Base-by-base conservation (phyloP, 1,140 invertebrate species). In the Cotesia vestalis region DNA sequence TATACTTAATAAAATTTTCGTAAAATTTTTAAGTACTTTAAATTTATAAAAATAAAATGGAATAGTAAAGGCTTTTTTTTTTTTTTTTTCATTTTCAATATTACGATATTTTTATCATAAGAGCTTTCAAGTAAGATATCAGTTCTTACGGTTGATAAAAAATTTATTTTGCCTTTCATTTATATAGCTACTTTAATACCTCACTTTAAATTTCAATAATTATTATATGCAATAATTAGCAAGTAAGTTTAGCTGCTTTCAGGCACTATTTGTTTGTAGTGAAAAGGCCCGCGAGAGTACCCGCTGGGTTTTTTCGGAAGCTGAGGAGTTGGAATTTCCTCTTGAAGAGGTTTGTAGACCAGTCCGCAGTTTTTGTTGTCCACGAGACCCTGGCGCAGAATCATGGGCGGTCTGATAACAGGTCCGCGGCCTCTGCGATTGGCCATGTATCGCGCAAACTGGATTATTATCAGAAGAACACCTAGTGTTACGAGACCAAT, bases 241-340 rank as follows among this genome's bases (percentile, higher is more conserved):
- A 27, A 61, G 8, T 36, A 46, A 27, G 34, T 66, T 88, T 87
- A 91, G 72, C 90, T 89, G 75, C 89, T 89, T 77, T 90, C 90
- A 62, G 90, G 90, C 69, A 90, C 89, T 71, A 90, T 90, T 79
- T 90, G 90, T 77, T 87, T 88, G 80, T 90, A 89, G 75, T 90
- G 89, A 84, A 90, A 90, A 27, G 89, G 89, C 81, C 89, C 90
- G 79, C 89, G 90, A 46, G 89, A 89, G 72, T 90, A 91, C 55
- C 89, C 90, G 71, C 88, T 88, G 36, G 88, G 87, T 12, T 89
- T 86, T 68, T 89, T 89, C 8, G 89, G 87, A 78, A 83, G 82
- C 12, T 85, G 83, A 0, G 85, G 84, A 0, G 84, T 87, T 0
- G 83, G 77, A 55, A 87, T 84, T 75, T 87, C 86, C 66, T 86